These are phyloP conservation scores for Heliconius cydno DNA, from an alignment of 2,888 invertebrate genomes.

Conservation along the genomic window DNA sequence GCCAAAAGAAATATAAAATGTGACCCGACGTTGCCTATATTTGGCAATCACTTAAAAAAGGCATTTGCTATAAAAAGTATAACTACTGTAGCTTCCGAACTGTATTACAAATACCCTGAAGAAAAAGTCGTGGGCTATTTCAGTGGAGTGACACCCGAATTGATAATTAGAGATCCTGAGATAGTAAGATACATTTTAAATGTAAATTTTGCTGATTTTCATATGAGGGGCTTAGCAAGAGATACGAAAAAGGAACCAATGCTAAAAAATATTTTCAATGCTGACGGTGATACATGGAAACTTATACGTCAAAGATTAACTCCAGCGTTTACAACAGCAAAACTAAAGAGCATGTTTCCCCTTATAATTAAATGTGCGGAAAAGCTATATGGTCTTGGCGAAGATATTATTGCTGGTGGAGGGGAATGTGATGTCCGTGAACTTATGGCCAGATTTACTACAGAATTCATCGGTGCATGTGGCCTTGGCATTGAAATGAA, in stretches of 20 bases:
- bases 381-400: conserved; percentile 55
- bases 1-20: conserved; percentile 63
- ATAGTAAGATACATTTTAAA: conserved; percentile 59
- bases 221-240: conserved; percentile 60
- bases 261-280: conserved; percentile 60
- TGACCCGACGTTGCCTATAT: conserved; percentile 60
- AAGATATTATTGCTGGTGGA: conserved; percentile 52
- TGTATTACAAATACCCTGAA: conserved; percentile 63
- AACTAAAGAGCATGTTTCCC: conserved; percentile 71
- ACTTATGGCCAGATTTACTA: conserved; percentile 60
- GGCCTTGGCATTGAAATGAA: conserved; percentile 60
- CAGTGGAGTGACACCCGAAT: conserved; percentile 61
- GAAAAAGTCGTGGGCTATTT: conserved; percentile 70
- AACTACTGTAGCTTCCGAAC: conserved; percentile 53
- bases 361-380: conserved; percentile 66
- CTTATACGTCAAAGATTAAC: conserved; percentile 67
- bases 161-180: conserved; percentile 65
- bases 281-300: conserved; percentile 69
- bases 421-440: conserved; percentile 56
- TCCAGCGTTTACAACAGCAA: conserved; percentile 68
- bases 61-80: conserved; percentile 57
- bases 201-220: conserved; percentile 63
- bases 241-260: conserved; percentile 59
- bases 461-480: conserved; percentile 62
- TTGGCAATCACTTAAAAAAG: conserved; percentile 62